Evolutionary conservation across 2,797 vertebrate genomes (phyloP).

Genomic region (Phrynocephalus vlangalii): DNA sequence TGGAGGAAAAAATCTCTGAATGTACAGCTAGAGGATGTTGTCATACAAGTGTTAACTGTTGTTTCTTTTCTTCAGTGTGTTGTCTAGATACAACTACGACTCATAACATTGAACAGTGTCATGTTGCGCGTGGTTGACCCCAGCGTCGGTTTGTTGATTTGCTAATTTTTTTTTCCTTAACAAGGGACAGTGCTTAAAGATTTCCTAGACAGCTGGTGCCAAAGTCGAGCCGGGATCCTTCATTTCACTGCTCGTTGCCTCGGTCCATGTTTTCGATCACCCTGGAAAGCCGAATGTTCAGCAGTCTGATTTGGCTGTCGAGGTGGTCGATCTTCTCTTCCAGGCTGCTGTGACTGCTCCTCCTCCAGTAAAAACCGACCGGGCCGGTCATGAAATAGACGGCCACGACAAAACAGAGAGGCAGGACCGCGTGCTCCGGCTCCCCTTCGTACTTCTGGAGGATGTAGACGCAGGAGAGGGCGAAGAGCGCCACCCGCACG

Average conservation of each 20-base stretch:
- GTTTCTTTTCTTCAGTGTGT: constrained; percentile 8
- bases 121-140: constrained; percentile 55
- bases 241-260: constrained; percentile 82
- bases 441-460: constrained; percentile 97
- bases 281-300: constrained; percentile 93
- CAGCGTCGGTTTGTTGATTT: constrained; percentile 63
- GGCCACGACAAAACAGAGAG: constrained; percentile 92
- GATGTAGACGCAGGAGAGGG: constrained; percentile 95
- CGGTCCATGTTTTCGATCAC: constrained; percentile 93
- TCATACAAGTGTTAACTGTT: constrained; percentile 58
- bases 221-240: constrained; percentile 11
- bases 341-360: constrained; percentile 82
- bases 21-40: constrained; percentile 64
- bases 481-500: constrained; percentile 87
- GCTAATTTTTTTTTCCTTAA: constrained; percentile 46
- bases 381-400: constrained; percentile 97
- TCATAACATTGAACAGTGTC: constrained; percentile 47
- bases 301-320: constrained; percentile 93
- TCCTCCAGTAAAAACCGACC: constrained; percentile 91
- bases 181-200: constrained; percentile 54
- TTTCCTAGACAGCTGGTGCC: constrained; percentile 63
- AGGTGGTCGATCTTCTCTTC: constrained; percentile 97
- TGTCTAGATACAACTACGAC: constrained; percentile 47
- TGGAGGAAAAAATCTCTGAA: constrained; percentile 74
- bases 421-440: constrained; percentile 89